Evolutionary conservation across 2,888 invertebrate species (phyloP), one percentile per base, ranked within the genome.

Genomic region (Ectemnius lituratus): DNA sequence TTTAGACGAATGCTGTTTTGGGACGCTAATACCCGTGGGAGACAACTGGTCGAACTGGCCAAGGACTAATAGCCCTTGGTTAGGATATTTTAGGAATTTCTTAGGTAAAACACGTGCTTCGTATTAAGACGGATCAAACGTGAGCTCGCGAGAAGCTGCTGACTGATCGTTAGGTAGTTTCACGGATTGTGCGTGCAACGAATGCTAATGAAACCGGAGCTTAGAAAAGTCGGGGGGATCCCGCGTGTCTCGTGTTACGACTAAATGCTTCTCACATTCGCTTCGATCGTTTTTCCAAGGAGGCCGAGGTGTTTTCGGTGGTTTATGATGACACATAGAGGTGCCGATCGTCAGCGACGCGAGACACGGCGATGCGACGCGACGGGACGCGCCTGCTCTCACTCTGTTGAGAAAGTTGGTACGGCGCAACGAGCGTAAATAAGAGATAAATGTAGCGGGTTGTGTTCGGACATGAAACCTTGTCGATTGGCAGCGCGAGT

Each of bases 61-160:
- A 20, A 20, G 20, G 52, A 14, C 52, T 52, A 52, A 52, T 52
- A 52, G 52, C n/a, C n/a, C 8, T 11, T 37, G 28, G 49, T n/a
- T 59, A 59, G 37, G 16, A 58, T 67, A 60, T 67, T 70, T 45
- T 28, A 60, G 23, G 67, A 60, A 59, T 66, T 47, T 59, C 58
- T n/a, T 49, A 23, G 14, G 45, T 49, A 37, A 27, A n/a, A 60
- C 16, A 67, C 45, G 14, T 60, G 23, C 52, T 52, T 16, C 52
- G 52, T 52, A 52, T 52, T 52, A 52, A 52, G 14, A 16, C 16
- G 52, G 52, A 52, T 52, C 52, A 52, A 52, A 52, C 52, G 52
- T 16, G 52, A 52, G 52, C 52, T 14, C 16, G n/a, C 52, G 37
- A 8, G 37, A 37, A 37, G 37, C 37, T 37, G 37, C 52, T 52